Evolutionary conservation across 2,113 vertebrate species (phyloP).

Genomic region (Ptilorrhoa leucosticta): DNA sequence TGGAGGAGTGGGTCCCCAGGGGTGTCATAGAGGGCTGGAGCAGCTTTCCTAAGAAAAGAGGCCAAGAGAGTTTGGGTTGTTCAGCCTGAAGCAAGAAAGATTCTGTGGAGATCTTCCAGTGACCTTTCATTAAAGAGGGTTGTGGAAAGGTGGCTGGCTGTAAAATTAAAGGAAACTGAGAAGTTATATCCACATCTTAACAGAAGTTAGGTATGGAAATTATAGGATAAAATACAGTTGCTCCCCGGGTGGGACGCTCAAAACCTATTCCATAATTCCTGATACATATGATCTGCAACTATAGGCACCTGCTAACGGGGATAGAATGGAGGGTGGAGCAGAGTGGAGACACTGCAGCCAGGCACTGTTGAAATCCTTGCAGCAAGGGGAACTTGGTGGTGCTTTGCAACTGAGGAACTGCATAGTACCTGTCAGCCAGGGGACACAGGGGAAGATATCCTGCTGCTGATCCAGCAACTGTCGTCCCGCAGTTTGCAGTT

Average conservation of each 20-base stretch:
- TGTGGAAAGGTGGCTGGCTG: not conserved
- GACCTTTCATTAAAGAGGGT: not conserved
- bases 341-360: not conserved
- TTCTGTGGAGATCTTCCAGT: not conserved
- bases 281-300: not conserved
- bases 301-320: not conserved
- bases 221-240: not conserved
- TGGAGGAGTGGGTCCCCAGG: not conserved
- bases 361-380: rapidly evolving
- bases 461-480: not conserved
- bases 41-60: not conserved
- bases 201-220: not conserved
- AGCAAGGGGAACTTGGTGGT: rapidly evolving
- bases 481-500: too few relatives aligned
- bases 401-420: not conserved
- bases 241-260: not conserved
- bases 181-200: not conserved
- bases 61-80: not conserved
- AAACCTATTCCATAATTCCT: not conserved
- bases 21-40: not conserved
- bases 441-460: too few relatives aligned
- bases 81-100: not conserved
- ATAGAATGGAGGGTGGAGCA: not conserved
- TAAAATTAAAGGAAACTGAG: not conserved
- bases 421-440: not conserved